phyloP scores from a whole-genome alignment of 2,888 invertebrate species.

The Lepidochitona cinerea region DNA sequence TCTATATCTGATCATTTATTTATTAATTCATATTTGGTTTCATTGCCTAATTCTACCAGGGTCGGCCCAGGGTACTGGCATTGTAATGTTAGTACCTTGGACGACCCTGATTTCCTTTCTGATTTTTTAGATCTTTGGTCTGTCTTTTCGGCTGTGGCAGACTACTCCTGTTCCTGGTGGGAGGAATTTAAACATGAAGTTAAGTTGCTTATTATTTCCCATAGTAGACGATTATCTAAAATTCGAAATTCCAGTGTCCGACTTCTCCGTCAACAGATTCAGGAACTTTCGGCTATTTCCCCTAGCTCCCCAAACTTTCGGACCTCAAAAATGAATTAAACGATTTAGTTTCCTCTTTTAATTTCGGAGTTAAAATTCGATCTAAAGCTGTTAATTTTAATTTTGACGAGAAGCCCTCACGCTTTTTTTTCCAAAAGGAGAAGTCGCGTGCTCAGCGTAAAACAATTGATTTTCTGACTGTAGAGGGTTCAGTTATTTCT shows the following conservation, averaged over 20 bases:
- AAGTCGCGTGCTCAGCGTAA: background rate
- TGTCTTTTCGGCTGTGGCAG: background rate
- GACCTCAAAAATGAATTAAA: background rate
- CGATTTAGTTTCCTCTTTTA: background rate
- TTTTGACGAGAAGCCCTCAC: background rate
- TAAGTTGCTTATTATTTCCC: background rate
- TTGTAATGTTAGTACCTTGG: background rate
- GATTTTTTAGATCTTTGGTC: slow-evolving; percentile 2
- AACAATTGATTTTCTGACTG: background rate
- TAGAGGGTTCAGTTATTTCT: background rate
- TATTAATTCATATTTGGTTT: background rate
- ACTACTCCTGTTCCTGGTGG: background rate
- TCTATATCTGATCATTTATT: background rate
- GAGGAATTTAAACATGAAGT: background rate
- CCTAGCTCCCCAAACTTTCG: background rate
- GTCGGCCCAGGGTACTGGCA: background rate
- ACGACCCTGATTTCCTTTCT: background rate
- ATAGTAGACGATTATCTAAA: background rate
- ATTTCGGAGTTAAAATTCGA: background rate
- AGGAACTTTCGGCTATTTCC: background rate
- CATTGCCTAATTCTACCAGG: background rate
- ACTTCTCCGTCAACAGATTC: background rate
- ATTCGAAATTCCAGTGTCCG: background rate
- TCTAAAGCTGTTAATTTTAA: background rate
- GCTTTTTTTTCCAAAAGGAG: background rate